Percentiles rank a stretch among this genome's conserved stretches.
These are phyloP conservation scores for Pyrochroa serraticornis DNA, from an alignment of 2,888 invertebrate genomes.

Conservation along the genomic window DNA sequence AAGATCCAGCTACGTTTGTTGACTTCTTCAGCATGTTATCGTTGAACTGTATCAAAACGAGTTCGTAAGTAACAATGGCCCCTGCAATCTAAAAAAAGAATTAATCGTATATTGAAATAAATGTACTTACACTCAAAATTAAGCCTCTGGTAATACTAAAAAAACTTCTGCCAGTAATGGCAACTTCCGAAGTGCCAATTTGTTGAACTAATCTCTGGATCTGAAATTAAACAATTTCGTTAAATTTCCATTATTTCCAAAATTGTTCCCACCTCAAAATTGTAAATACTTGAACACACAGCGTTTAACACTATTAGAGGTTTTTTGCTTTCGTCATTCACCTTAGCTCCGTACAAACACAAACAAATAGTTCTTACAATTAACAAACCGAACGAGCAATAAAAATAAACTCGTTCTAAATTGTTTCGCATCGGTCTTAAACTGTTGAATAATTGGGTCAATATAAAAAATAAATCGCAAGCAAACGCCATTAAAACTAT, in stretches of 20 bases:
- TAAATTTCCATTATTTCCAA: not conserved
- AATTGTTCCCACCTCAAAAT: slow-evolving; percentile 61
- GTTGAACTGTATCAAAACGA: slow-evolving; percentile 60
- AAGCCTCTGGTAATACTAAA: slow-evolving; percentile 23
- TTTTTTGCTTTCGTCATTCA: slow-evolving; percentile 50
- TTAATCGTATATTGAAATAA: too few species aligned
- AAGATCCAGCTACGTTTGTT: too few species aligned
- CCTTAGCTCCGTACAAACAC: slow-evolving; percentile 48
- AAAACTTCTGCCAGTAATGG: slow-evolving; percentile 23
- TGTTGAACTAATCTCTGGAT: slow-evolving; percentile 24
- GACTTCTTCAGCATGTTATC: too few species aligned
- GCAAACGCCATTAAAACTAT: slow-evolving; percentile 71
- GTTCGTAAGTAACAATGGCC: slow-evolving; percentile 67
- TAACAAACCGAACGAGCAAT: slow-evolving; percentile 52
- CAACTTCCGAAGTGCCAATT: slow-evolving; percentile 14
- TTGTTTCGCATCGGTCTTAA: slow-evolving; percentile 55
- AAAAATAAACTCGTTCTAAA: slow-evolving; percentile 45
- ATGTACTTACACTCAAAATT: slow-evolving; percentile 14
- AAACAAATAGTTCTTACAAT: slow-evolving; percentile 46
- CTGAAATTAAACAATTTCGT: slow-evolving; percentile 9
- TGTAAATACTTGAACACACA: slow-evolving; percentile 68
- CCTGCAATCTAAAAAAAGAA: slow-evolving; percentile 62
- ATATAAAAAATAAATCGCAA: slow-evolving; percentile 75
- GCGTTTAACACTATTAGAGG: slow-evolving; percentile 62
- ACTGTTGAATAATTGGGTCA: slow-evolving; percentile 71